phyloP scores from a whole-genome alignment of 2,888 invertebrate species.

The Harpagoxenus sublaevis region DNA sequence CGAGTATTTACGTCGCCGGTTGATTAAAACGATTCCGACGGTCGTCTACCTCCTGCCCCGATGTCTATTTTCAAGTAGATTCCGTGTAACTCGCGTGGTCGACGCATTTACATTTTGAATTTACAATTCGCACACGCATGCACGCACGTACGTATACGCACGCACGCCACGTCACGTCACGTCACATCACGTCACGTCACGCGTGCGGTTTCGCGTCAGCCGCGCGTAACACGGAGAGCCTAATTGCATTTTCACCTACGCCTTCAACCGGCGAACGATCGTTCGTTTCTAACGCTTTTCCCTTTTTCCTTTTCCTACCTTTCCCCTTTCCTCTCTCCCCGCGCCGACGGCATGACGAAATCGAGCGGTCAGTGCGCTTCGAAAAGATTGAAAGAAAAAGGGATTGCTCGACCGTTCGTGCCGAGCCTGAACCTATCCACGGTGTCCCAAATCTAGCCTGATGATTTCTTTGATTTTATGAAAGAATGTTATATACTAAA shows the following conservation, averaged over 20 bases:
- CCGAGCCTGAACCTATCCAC: neutral
- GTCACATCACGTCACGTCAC: slow-evolving; percentile 32
- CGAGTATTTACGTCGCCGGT: slow-evolving; percentile 45
- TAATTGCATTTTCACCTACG: slow-evolving; percentile 76
- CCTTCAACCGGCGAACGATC: slow-evolving; percentile 49
- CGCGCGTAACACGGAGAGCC: slow-evolving; percentile 68
- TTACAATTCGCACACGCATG: slow-evolving; percentile 61
- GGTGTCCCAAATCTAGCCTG: neutral
- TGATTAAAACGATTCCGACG: slow-evolving; percentile 58
- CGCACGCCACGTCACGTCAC: slow-evolving; percentile 33
- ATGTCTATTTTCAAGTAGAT: slow-evolving; percentile 72
- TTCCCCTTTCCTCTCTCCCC: slow-evolving; percentile 12
- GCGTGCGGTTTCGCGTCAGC: slow-evolving; percentile 71
- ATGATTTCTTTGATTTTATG: neutral
- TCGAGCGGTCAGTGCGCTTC: slow-evolving; percentile 17
- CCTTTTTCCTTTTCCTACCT: slow-evolving; percentile 24
- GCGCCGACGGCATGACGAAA: slow-evolving; percentile 61
- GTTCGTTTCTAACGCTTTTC: slow-evolving; percentile 61
- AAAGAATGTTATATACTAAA: too few species aligned
- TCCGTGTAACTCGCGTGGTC: slow-evolving; percentile 48
- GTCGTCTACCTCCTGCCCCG: slow-evolving; percentile 69
- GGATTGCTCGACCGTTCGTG: neutral
- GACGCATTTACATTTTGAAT: slow-evolving; percentile 68
- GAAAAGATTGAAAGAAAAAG: neutral
- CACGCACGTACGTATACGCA: slow-evolving; percentile 42